Conservation (phyloP, 2,888 invertebrate genomes). For the Tachina fera region DNA sequence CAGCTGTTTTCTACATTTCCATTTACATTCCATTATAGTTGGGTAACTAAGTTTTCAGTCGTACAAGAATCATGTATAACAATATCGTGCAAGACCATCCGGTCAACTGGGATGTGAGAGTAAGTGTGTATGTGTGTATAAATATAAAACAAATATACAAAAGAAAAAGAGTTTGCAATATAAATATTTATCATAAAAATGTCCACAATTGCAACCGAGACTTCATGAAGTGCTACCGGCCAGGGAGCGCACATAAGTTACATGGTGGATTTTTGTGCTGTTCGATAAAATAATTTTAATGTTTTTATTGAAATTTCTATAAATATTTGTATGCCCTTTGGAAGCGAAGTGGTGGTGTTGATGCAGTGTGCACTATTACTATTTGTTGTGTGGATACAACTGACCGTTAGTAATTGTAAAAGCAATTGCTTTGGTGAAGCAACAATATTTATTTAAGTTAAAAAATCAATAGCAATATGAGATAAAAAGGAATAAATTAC, state of each 20-base stretch:
- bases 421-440: constrained; percentile 11
- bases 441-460: neutral
- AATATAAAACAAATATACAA: constrained; percentile 7
- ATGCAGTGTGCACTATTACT: neutral
- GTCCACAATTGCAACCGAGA: constrained; percentile 53
- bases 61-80: too few relatives aligned
- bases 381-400: constrained; percentile 32
- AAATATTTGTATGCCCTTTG: constrained; percentile 40
- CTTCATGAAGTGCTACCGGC: constrained; percentile 23
- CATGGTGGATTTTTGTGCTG: constrained; percentile 4
- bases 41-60: too few relatives aligned
- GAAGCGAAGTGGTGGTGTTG: neutral
- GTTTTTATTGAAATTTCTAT: constrained; percentile 24
- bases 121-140: neutral
- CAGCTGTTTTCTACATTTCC: too few relatives aligned
- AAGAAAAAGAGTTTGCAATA: constrained; percentile 12
- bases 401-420: constrained; percentile 47
- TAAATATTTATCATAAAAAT: constrained; percentile 59
- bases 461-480: neutral
- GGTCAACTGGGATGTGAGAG: neutral
- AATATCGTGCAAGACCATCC: too few relatives aligned
- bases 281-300: constrained; percentile 4
- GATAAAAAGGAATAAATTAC: too few relatives aligned
- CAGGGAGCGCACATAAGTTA: constrained; percentile 3
- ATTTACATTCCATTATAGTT: too few relatives aligned